These are phyloP conservation scores for Enteromius argenteus DNA, from an alignment of 2,797 vertebrate genomes.

Conservation along the genomic window DNA sequence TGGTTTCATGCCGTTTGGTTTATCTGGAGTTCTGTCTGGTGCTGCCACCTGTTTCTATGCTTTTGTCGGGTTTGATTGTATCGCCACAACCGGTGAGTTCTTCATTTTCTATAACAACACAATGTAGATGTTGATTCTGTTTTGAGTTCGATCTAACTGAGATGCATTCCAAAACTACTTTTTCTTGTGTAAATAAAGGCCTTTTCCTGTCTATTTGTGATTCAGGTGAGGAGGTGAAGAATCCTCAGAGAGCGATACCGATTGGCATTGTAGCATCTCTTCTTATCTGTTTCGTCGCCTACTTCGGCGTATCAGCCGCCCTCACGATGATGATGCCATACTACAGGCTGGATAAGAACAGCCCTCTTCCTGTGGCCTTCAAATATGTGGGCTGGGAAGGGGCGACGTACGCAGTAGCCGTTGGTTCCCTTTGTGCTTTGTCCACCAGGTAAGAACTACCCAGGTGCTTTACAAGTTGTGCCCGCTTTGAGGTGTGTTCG, in stretches of 20 bases:
- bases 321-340: constrained; percentile 92
- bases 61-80: constrained; percentile 97
- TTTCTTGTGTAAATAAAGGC: neutral
- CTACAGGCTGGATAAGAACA: constrained; percentile 82
- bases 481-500: too few relatives aligned
- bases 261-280: constrained; percentile 87
- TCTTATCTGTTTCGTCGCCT: constrained; percentile 89
- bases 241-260: constrained; percentile 89
- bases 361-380: constrained; percentile 87
- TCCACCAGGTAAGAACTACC: constrained; percentile 81
- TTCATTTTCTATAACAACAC: neutral
- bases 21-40: constrained; percentile 89
- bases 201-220: constrained; percentile 23
- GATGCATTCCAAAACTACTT: neutral
- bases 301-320: constrained; percentile 87
- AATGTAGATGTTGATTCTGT: neutral
- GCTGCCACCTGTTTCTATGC: constrained; percentile 98
- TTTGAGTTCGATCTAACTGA: neutral
- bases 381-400: constrained; percentile 84
- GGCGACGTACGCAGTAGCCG: constrained; percentile 85
- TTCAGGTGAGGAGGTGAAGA: constrained; percentile 89
- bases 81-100: constrained; percentile 91
- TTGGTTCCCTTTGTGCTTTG: constrained; percentile 86
- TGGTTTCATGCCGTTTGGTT: constrained; percentile 94
- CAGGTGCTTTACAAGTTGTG: neutral